These are phyloP conservation scores for Apamea monoglypha DNA, from an alignment of 2,888 invertebrate species.

Conservation along the genomic window DNA sequence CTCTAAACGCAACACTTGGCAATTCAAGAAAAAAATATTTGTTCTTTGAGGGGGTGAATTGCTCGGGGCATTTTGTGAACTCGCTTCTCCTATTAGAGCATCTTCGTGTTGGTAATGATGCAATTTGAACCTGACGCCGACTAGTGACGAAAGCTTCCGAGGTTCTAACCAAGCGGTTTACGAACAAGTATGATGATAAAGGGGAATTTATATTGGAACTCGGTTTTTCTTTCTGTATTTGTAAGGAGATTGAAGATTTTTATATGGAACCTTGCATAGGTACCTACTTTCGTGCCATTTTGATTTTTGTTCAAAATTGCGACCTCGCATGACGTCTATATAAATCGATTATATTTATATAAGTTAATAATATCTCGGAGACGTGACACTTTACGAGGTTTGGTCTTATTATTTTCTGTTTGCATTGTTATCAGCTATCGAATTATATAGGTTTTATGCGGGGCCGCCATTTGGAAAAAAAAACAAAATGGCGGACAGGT, in stretches of 20 bases:
- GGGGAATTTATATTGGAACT: not conserved
- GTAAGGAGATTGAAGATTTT: not conserved
- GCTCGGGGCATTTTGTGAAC: slow-evolving; percentile 64
- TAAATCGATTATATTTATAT: not conserved
- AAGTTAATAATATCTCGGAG: not conserved
- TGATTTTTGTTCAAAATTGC: not conserved
- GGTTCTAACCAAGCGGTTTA: slow-evolving; percentile 34
- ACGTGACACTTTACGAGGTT: not conserved
- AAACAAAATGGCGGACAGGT: not conserved
- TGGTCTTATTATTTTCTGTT: not conserved
- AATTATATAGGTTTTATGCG: not conserved
- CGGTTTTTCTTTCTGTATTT: not conserved
- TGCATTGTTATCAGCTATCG: not conserved
- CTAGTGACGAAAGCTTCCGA: slow-evolving; percentile 13
- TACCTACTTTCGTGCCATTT: not conserved
- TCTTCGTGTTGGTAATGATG: slow-evolving; percentile 69
- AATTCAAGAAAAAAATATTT: slow-evolving; percentile 51
- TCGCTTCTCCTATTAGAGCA: slow-evolving; percentile 62
- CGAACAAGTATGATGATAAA: not conserved
- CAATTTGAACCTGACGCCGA: slow-evolving; percentile 68
- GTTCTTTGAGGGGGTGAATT: slow-evolving; percentile 61
- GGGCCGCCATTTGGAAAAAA: not conserved
- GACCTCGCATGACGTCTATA: not conserved
- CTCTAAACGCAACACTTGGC: slow-evolving; percentile 40
- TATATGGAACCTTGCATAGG: not conserved